Evolutionary conservation across 2,113 vertebrate genomes (phyloP), one percentile per base, ranked within the genome.

Genomic region (Mesembrinibis cayennensis): DNA sequence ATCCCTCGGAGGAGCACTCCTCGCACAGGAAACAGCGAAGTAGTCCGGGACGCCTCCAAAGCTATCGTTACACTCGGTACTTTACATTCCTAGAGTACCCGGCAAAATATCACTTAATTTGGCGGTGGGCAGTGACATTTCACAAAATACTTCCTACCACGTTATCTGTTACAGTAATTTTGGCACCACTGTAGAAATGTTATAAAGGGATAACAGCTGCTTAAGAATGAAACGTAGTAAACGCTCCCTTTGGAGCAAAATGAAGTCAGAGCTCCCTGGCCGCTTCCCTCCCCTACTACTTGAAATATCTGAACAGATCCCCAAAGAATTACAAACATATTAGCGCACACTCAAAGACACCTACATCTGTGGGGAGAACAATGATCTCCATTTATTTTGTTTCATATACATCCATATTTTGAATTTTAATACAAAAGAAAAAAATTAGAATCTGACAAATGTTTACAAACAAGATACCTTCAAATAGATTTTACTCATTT

Each of bases 381-480:
- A 97, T 62, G 23, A 97, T 98, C 98, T 98, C 98, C 98, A 98
- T 98, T 99, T 98, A 99, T 98, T 98, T 98, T 96, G 95, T 98
- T 98, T 98, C 98, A 98, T 98, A 98, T 98, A 99, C 98, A 98
- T 98, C 98, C 98, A 98, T 98, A 98, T 98, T 98, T 97, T 98
- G 98, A 98, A 98, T 98, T 98, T 98, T 98, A 98, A 98, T 98
- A 99, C 98, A 98, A 99, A 98, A 99, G 97, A 97, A 98, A 98
- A 98, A 98, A 98, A 98, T 98, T 98, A 98, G 98, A 98, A 98
- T 98, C 98, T 98, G 98, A 99, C 98, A 98, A 99, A 98, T 98
- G 99, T 99, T 99, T 99, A 99, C 99, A 99, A 99, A 99, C 98
- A 98, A 98, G 99, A 99, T 98, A 99, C 98, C 99, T 99, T 99